phyloP scores from a whole-genome alignment of 2,797 vertebrate genomes.

The Sebastolobus altivelis region DNA sequence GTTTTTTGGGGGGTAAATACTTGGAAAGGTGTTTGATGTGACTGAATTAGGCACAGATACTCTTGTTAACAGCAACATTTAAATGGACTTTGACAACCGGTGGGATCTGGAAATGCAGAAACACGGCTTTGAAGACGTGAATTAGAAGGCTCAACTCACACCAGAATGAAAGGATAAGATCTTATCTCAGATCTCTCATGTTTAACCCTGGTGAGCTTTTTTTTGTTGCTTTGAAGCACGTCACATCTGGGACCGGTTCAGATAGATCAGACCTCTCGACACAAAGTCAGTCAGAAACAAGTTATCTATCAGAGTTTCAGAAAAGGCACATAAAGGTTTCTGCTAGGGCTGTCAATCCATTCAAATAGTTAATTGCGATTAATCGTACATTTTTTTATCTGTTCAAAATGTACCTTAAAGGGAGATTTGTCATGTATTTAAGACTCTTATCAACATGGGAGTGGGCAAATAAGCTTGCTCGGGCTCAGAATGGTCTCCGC shows the following conservation, averaged over 20 bases:
- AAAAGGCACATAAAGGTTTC: conserved; percentile 9
- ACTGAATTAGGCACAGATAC: conserved; percentile 39
- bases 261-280: conserved; percentile 7
- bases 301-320: conserved; percentile 12
- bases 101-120: conserved; percentile 7
- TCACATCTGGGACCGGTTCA: neutral
- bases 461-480: no score
- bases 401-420: no score
- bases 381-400: no score
- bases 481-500: conserved; percentile 92
- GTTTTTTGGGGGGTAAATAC: conserved; percentile 18
- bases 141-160: neutral
- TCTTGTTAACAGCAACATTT: conserved; percentile 27
- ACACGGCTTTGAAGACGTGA: neutral
- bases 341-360: neutral
- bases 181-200: neutral
- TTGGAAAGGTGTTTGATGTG: conserved; percentile 46
- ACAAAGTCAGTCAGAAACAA: conserved; percentile 5
- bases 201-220: neutral
- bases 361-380: no score
- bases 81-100: neutral
- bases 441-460: no score
- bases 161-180: conserved; percentile 8
- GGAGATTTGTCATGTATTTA: no score
- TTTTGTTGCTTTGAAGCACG: neutral